phyloP scores from a whole-genome alignment of 2,113 vertebrate species.

The Neotragus moschatus region DNA sequence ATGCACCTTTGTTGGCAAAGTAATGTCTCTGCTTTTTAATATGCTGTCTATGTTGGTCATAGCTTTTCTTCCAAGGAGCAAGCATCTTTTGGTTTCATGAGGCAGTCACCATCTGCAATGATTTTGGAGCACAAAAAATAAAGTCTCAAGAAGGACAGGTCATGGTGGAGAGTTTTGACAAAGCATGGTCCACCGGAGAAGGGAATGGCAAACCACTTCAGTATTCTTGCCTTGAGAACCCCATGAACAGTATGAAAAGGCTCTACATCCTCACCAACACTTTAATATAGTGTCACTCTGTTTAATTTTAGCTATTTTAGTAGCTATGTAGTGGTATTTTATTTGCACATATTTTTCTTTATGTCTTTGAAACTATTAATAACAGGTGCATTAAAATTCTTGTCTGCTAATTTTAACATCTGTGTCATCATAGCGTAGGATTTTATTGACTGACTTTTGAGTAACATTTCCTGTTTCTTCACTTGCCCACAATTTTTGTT shows the following conservation, averaged over 20 bases:
- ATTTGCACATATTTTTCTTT: not conserved
- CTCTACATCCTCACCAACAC: not conserved
- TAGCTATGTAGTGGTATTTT: not conserved
- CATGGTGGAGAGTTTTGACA: not conserved
- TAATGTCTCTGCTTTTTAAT: not conserved
- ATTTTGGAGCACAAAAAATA: not conserved
- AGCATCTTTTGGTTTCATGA: not conserved
- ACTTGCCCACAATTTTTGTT: not conserved
- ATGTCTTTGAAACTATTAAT: not conserved
- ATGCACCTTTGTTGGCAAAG: not conserved
- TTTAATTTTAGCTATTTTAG: not conserved
- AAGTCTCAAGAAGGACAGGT: not conserved
- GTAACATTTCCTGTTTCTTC: not conserved
- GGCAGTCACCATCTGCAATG: not conserved
- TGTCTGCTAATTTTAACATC: not conserved
- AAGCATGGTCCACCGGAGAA: not conserved
- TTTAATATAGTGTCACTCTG: not conserved
- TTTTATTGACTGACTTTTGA: not conserved
- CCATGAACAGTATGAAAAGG: not conserved
- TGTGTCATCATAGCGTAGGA: not conserved
- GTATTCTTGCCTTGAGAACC: not conserved
- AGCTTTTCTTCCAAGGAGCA: not conserved
- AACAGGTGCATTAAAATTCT: not conserved
- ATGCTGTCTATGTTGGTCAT: not conserved
- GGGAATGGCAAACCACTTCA: not conserved